phyloP scores from a whole-genome alignment of 2,888 invertebrate species.

The Tholera decimalis region DNA sequence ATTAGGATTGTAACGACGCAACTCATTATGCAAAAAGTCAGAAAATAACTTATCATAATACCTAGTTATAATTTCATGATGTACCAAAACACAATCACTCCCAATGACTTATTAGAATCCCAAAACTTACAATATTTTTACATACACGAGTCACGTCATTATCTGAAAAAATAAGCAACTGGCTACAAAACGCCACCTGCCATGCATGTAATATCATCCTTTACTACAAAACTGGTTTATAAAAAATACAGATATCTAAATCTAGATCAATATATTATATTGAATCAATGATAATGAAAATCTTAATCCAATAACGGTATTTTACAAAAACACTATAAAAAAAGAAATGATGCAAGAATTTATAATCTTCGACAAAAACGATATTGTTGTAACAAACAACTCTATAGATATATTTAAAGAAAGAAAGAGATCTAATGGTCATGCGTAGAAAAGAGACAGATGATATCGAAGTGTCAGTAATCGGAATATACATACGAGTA shows the following conservation, averaged over 20 bases:
- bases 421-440: slow-evolving; percentile 15
- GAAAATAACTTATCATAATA: slow-evolving; percentile 26
- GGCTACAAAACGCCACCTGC: neutral
- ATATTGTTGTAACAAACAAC: slow-evolving; percentile 42
- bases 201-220: neutral
- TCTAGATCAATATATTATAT: neutral
- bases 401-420: slow-evolving; percentile 48
- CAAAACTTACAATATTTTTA: neutral
- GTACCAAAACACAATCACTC: neutral
- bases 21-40: slow-evolving; percentile 28
- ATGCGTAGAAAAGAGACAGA: slow-evolving; percentile 35
- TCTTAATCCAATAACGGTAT: slow-evolving; percentile 5
- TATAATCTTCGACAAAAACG: slow-evolving; percentile 28
- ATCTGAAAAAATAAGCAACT: neutral
- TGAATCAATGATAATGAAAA: slow-evolving; percentile 6
- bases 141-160: neutral
- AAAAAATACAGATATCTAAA: neutral
- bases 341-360: slow-evolving; percentile 44
- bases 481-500: slow-evolving; percentile 27
- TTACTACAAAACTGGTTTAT: neutral
- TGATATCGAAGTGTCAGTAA: slow-evolving; percentile 21
- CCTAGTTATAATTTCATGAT: slow-evolving; percentile 17
- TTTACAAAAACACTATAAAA: slow-evolving; percentile 3
- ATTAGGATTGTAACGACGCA: neutral
- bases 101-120: neutral